Conservation (phyloP, 1,140 invertebrate genomes). For the Drosophila cardini region DNA sequence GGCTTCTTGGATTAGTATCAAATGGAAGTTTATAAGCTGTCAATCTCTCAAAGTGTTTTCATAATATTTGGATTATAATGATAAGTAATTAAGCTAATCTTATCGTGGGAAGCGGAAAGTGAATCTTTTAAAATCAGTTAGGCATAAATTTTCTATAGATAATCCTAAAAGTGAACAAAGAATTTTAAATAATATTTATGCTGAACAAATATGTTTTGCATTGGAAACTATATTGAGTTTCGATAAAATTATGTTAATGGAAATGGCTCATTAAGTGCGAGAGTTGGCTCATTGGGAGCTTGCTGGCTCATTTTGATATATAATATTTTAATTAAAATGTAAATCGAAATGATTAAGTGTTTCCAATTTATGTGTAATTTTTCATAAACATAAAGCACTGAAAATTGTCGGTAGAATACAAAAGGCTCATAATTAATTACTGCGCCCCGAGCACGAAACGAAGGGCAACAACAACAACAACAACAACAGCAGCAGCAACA, state of each 20-base stretch:
- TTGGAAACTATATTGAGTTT: conserved; percentile 1
- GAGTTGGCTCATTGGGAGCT: conserved; percentile 44
- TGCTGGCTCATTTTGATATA: conserved; percentile 64
- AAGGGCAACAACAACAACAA: conserved; percentile 47
- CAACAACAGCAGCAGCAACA: conserved; percentile 28
- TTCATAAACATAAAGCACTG: conserved; percentile 81
- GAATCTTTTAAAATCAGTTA: background rate
- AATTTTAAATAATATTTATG: conserved; percentile 1
- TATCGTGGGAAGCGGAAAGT: too few relatives aligned
- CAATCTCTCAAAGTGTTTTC: background rate
- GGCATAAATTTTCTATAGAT: background rate
- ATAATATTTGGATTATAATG: background rate
- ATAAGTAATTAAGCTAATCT: background rate
- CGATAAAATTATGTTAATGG: conserved; percentile 20
- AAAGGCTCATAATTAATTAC: conserved; percentile 80
- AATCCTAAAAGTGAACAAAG: background rate
- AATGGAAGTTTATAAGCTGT: background rate
- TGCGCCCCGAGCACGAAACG: conserved; percentile 64
- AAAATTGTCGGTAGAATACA: conserved; percentile 80
- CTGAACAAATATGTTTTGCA: conserved; percentile 1
- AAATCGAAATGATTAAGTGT: conserved; percentile 81
- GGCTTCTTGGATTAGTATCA: too few relatives aligned
- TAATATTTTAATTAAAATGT: conserved; percentile 84
- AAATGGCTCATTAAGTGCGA: conserved; percentile 22
- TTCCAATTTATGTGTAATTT: conserved; percentile 81